Percentiles rank a stretch among this genome's conserved stretches.
Evolutionary conservation across 2,888 invertebrate genomes (phyloP).

Genomic region (Neocrepidodera transversa): DNA sequence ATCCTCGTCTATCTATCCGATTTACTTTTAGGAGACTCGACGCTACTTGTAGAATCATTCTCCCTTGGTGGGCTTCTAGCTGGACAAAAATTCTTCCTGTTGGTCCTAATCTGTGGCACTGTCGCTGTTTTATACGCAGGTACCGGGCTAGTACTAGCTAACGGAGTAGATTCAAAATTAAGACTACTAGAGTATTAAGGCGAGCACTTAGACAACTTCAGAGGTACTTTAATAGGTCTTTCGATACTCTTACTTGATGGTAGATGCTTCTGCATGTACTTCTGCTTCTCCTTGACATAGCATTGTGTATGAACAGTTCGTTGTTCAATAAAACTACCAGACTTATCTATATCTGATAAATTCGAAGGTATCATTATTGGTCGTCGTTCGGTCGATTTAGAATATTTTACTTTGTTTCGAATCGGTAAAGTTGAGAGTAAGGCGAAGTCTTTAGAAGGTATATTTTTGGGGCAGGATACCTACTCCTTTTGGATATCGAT

Average conservation of each 20-base stretch:
- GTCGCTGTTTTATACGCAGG: constrained; percentile 69
- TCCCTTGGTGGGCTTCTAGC: constrained; percentile 76
- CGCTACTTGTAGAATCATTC: constrained; percentile 77
- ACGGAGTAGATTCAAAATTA: constrained; percentile 77
- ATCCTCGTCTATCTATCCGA: constrained; percentile 68
- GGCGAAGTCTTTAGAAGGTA: constrained; percentile 57
- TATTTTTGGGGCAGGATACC: constrained; percentile 56
- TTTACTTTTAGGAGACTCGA: constrained; percentile 69
- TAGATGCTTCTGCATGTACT: constrained; percentile 52
- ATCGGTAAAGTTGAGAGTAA: constrained; percentile 43
- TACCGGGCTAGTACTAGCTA: constrained; percentile 66
- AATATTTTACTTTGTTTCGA: constrained; percentile 50
- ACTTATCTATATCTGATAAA: constrained; percentile 61
- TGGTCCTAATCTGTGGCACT: constrained; percentile 56
- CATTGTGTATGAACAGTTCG: constrained; percentile 56
- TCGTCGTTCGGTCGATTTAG: constrained; percentile 63
- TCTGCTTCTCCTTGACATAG: constrained; percentile 57
- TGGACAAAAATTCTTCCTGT: constrained; percentile 64
- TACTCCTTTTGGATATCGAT: constrained; percentile 54
- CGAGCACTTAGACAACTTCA: constrained; percentile 72
- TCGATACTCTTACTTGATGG: constrained; percentile 54
- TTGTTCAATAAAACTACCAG: constrained; percentile 63
- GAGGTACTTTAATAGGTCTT: constrained; percentile 59
- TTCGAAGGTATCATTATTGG: constrained; percentile 63
- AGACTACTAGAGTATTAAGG: constrained; percentile 79